Conservation (phyloP, 1,140 invertebrate genomes). For the Doryteuthis pealeii region DNA sequence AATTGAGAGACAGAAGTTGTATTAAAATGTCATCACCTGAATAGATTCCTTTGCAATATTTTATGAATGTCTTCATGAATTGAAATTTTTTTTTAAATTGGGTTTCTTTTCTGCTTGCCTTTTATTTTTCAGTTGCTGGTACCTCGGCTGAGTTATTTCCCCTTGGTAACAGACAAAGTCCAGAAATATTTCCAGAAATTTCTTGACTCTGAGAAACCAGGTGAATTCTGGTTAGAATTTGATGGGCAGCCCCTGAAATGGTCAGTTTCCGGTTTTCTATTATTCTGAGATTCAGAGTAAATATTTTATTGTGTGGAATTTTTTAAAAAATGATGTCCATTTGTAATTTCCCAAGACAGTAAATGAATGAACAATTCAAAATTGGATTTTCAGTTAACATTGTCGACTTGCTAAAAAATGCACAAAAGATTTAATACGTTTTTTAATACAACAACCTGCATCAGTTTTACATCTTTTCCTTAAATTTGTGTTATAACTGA, state of each 20-base stretch:
- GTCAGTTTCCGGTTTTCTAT: conserved; percentile 55
- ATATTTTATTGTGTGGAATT: not conserved
- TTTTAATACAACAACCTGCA: too few relatives aligned
- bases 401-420: too few relatives aligned
- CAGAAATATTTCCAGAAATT: conserved; percentile 85
- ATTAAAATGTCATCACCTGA: too few relatives aligned
- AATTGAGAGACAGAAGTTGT: too few relatives aligned
- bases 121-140: conserved; percentile 74
- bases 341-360: not conserved
- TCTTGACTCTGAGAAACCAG: conserved; percentile 78
- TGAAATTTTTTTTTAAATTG: too few relatives aligned
- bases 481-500: too few relatives aligned
- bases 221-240: conserved; percentile 95
- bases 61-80: too few relatives aligned
- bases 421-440: too few relatives aligned
- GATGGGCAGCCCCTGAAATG: conserved; percentile 91
- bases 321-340: not conserved
- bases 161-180: conserved; percentile 93
- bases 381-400: too few relatives aligned
- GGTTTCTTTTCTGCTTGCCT: conserved; percentile 8
- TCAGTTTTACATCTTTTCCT: too few relatives aligned
- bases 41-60: too few relatives aligned
- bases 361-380: too few relatives aligned
- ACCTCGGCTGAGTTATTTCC: conserved; percentile 92
- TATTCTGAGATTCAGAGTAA: not conserved